phyloP scores from a whole-genome alignment of 1,140 invertebrate species.

The Planococcus citri region DNA sequence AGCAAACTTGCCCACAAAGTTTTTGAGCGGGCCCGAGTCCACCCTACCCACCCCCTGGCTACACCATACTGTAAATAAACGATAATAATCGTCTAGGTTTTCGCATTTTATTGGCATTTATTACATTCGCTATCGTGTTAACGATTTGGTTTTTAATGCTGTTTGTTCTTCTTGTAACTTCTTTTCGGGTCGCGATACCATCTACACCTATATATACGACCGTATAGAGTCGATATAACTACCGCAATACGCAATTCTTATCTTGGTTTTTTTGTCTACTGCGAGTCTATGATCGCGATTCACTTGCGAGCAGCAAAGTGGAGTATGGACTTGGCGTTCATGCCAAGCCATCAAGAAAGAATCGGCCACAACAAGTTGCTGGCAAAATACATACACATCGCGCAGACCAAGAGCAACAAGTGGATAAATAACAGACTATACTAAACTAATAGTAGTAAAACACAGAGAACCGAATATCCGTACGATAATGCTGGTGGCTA shows the following conservation, averaged over 20 bases:
- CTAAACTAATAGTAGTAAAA: too few species aligned
- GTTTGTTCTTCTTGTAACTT: background rate
- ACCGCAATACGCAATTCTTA: constrained; percentile 15
- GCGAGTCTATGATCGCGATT: too few species aligned
- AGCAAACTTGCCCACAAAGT: background rate
- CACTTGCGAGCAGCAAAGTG: too few species aligned
- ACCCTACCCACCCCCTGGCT: too few species aligned
- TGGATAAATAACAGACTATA: background rate
- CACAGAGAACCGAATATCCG: constrained; percentile 4
- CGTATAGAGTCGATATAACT: background rate
- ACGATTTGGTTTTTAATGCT: background rate
- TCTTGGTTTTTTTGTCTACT: background rate
- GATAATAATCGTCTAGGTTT: background rate
- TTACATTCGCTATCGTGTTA: background rate
- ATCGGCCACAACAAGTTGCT: too few species aligned
- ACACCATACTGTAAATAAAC: background rate
- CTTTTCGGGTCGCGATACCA: background rate
- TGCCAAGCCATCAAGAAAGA: too few species aligned
- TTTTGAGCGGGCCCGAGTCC: too few species aligned
- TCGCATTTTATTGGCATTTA: background rate
- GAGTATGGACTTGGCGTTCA: background rate
- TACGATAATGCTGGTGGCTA: constrained; percentile 17
- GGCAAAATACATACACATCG: background rate
- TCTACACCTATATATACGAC: too few species aligned
- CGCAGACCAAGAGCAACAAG: background rate